Percentiles rank a stretch among this genome's conserved stretches.
Conservation (phyloP, 1,140 invertebrate species). For the Probaryconus sp. region DNA sequence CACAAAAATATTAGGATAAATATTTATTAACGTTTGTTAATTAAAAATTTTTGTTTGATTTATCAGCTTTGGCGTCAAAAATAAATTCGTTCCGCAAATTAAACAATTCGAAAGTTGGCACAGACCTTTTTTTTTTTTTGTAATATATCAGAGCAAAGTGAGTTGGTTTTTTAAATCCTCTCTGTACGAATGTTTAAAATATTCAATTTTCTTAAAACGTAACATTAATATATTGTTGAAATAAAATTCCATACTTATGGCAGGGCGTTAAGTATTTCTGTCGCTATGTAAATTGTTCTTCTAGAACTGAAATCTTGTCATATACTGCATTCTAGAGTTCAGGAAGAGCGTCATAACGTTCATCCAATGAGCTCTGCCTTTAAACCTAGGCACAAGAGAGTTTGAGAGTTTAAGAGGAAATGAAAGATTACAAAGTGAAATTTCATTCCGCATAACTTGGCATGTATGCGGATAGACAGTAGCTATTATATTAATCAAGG, state of each 20-base stretch:
- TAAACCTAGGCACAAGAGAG: constrained; percentile 24
- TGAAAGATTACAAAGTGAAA: constrained; percentile 42
- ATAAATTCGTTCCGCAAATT: too few relatives aligned
- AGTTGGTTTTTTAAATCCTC: too few relatives aligned
- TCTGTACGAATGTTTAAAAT: too few relatives aligned
- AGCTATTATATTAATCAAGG: constrained; percentile 41
- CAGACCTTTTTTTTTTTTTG: too few relatives aligned
- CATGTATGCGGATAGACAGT: constrained; percentile 27
- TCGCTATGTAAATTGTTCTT: background rate
- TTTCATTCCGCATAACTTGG: constrained; percentile 45
- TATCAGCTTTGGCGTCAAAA: too few relatives aligned
- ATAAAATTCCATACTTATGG: too few relatives aligned
- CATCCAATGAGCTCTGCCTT: constrained; percentile 19
- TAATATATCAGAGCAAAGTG: too few relatives aligned
- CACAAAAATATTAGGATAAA: too few relatives aligned
- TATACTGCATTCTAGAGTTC: constrained; percentile 10
- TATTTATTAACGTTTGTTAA: constrained; percentile 2
- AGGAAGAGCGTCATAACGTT: constrained; percentile 26
- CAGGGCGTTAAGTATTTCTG: constrained; percentile 13
- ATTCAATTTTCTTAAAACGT: too few relatives aligned
- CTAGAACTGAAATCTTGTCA: constrained; percentile 16
- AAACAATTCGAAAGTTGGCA: too few relatives aligned
- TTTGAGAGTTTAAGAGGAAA: constrained; percentile 36
- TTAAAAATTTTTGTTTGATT: too few relatives aligned
- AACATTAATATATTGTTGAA: too few relatives aligned